A percentile compares a stretch with the other conserved stretches of the same genome.
Evolutionary conservation across 2,797 vertebrate species (phyloP).

Genomic region (Babyrousa celebensis): DNA sequence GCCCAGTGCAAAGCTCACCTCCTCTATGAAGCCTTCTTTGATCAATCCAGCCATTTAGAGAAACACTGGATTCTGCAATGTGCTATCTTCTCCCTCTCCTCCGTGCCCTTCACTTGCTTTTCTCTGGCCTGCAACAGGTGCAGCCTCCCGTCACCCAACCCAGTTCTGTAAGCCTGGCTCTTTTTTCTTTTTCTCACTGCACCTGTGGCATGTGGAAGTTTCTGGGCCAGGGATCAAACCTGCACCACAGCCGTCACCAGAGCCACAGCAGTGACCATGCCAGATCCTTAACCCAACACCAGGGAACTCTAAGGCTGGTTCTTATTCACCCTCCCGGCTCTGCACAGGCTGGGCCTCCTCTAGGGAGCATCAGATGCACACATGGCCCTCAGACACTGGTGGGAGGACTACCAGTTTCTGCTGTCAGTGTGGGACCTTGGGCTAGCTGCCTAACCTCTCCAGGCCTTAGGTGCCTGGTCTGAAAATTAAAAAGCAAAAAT

Average conservation of each 20-base stretch:
- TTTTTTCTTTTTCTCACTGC: too few species aligned
- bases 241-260: too few species aligned
- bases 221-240: too few species aligned
- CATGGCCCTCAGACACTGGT: neutral
- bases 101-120: neutral
- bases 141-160: neutral
- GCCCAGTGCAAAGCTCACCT: conserved; percentile 9
- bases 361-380: neutral
- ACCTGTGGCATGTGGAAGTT: too few species aligned
- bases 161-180: neutral
- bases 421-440: neutral
- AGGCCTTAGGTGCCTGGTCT: conserved; percentile 1
- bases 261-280: too few species aligned
- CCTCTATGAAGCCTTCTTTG: conserved; percentile 14
- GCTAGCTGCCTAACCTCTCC: neutral
- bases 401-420: neutral
- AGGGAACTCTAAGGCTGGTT: neutral
- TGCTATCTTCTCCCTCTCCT: neutral
- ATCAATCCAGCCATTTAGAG: neutral
- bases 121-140: neutral
- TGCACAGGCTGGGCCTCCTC: neutral
- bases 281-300: too few species aligned
- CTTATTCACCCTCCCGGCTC: neutral
- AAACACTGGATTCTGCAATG: neutral
- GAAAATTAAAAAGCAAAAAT: conserved; percentile 48